These are phyloP conservation scores for Drosophila hawaiiensis DNA, from an alignment of 2,888 invertebrate species.

Conservation along the genomic window DNA sequence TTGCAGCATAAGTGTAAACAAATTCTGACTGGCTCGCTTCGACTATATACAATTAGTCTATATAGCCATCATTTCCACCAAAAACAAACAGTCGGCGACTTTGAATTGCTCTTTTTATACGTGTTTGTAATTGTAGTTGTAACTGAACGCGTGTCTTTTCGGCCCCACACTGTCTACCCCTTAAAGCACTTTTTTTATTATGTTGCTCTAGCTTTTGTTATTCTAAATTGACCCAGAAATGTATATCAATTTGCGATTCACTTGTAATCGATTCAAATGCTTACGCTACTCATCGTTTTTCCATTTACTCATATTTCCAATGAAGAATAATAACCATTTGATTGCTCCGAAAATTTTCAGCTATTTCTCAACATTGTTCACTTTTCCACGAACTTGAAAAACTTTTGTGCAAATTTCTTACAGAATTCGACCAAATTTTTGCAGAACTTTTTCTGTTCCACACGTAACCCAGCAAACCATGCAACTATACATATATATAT, in stretches of 20 bases:
- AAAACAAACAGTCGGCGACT: slow-evolving; percentile 23
- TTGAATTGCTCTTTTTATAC: slow-evolving; percentile 23
- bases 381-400: slow-evolving; percentile 40
- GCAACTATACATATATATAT: background rate
- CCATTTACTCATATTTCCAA: slow-evolving; percentile 25
- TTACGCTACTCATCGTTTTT: background rate
- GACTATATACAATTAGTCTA: slow-evolving; percentile 38
- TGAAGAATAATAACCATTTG: slow-evolving; percentile 27
- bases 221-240: slow-evolving; percentile 34
- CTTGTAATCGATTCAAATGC: slow-evolving; percentile 7
- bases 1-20: slow-evolving; percentile 47
- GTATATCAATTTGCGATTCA: slow-evolving; percentile 28
- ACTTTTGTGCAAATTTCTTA: slow-evolving; percentile 31
- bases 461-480: slow-evolving; percentile 37
- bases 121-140: slow-evolving; percentile 28
- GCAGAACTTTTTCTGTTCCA: slow-evolving; percentile 41
- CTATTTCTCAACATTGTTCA: slow-evolving; percentile 20
- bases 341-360: slow-evolving; percentile 21
- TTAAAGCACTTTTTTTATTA: slow-evolving; percentile 14
- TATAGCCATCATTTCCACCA: slow-evolving; percentile 24
- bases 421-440: slow-evolving; percentile 21
- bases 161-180: slow-evolving; percentile 31
- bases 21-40: slow-evolving; percentile 23
- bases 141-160: slow-evolving; percentile 30
- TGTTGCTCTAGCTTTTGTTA: background rate